Evolutionary conservation across 35 echinoderm and acorn worm genomes (phyloP).

Genomic region (Apostichopus japonicus): DNA sequence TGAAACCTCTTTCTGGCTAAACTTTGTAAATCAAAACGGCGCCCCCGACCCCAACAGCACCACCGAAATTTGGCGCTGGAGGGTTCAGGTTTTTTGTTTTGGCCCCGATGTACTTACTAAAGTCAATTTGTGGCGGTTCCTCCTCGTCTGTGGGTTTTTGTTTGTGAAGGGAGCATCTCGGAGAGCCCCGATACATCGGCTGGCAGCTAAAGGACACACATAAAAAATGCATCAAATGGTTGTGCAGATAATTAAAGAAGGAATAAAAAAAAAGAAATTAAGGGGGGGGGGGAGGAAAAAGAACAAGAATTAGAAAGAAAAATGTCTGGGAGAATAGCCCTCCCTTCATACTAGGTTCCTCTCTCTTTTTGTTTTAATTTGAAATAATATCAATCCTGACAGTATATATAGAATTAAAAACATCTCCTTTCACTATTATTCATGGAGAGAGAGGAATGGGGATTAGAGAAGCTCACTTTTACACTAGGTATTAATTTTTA

Average conservation of each 20-base stretch:
- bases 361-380: no score
- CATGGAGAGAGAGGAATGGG: no score
- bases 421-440: no score
- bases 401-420: no score
- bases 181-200: slow-evolving; percentile 24
- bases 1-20: neutral
- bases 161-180: slow-evolving; percentile 11
- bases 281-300: no score
- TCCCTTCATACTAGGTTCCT: no score
- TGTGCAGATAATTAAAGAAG: neutral
- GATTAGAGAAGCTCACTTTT: no score
- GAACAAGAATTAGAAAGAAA: no score
- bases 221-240: slow-evolving; percentile 41
- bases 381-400: no score
- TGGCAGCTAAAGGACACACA: slow-evolving; percentile 45
- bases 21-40: neutral
- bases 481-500: no score
- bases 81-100: neutral
- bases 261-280: slow-evolving; percentile 6
- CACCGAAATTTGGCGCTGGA: neutral
- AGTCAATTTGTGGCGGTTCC: neutral
- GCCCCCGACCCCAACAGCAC: neutral
- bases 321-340: no score
- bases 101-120: slow-evolving; percentile 11
- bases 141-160: neutral